phyloP scores from a whole-genome alignment of 1,140 invertebrate species.

The Papilio machaon region DNA sequence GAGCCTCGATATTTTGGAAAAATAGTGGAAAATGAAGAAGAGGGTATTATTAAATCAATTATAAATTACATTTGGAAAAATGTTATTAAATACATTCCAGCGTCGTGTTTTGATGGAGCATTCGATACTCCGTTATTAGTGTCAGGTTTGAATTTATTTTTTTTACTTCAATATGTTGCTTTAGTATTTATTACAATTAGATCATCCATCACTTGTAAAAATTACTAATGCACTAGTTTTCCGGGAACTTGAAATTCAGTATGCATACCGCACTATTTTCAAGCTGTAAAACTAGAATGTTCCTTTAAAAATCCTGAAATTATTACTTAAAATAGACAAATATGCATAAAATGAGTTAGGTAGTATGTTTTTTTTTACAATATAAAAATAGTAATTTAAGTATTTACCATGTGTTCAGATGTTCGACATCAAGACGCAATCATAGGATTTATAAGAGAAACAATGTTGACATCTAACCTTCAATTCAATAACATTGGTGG shows the following conservation, averaged over 20 bases:
- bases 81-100: slow-evolving; percentile 56
- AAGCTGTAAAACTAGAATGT: too few relatives aligned
- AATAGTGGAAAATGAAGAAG: slow-evolving; percentile 51
- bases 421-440: slow-evolving; percentile 60
- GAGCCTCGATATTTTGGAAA: slow-evolving; percentile 61
- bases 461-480: slow-evolving; percentile 41
- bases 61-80: slow-evolving; percentile 59
- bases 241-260: too few relatives aligned
- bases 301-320: too few relatives aligned
- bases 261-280: too few relatives aligned
- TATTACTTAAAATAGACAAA: too few relatives aligned
- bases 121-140: slow-evolving; percentile 64
- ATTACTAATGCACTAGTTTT: too few relatives aligned
- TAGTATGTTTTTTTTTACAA: too few relatives aligned
- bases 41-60: slow-evolving; percentile 45
- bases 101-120: slow-evolving; percentile 58
- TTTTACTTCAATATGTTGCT: neutral
- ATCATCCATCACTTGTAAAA: too few relatives aligned
- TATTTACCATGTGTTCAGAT: slow-evolving; percentile 44
- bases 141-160: slow-evolving; percentile 51
- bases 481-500: slow-evolving; percentile 38
- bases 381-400: too few relatives aligned
- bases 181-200: too few relatives aligned
- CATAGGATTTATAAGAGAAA: slow-evolving; percentile 50
- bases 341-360: too few relatives aligned